Conservation (phyloP, 2,113 vertebrate species). For the Actenoides hombroni region DNA sequence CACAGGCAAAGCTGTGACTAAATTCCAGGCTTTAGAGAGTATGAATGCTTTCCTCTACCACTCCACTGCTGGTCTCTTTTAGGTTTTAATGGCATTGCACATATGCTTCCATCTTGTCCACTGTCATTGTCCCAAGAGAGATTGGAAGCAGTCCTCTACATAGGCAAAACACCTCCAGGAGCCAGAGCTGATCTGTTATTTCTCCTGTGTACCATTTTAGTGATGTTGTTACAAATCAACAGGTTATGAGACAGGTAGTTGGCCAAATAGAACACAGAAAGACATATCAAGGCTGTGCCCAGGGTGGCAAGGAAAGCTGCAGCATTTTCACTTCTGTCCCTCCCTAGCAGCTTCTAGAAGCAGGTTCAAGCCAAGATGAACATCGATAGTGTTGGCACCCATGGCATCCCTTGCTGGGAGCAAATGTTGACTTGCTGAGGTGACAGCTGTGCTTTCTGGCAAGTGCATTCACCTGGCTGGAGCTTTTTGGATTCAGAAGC, state of each 20-base stretch:
- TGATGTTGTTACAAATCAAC: neutral
- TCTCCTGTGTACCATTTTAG: neutral
- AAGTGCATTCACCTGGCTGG: neutral
- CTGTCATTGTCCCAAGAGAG: neutral
- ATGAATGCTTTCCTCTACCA: neutral
- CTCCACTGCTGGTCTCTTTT: neutral
- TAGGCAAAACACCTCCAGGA: neutral
- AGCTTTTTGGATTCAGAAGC: neutral
- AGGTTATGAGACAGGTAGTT: neutral
- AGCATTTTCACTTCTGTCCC: neutral
- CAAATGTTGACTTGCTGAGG: neutral
- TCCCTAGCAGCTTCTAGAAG: neutral
- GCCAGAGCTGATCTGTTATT: neutral
- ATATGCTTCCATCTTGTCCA: neutral
- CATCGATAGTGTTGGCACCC: accelerated
- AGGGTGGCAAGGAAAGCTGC: neutral
- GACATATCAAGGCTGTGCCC: accelerated
- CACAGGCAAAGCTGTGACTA: neutral
- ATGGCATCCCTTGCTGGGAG: neutral
- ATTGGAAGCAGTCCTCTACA: neutral
- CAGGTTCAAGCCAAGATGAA: neutral
- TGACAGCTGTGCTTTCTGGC: neutral
- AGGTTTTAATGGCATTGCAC: neutral
- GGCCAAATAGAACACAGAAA: neutral
- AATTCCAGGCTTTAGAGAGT: neutral